These are phyloP conservation scores for Nesoenas mayeri DNA, from an alignment of 2,113 vertebrate genomes.

Conservation along the genomic window DNA sequence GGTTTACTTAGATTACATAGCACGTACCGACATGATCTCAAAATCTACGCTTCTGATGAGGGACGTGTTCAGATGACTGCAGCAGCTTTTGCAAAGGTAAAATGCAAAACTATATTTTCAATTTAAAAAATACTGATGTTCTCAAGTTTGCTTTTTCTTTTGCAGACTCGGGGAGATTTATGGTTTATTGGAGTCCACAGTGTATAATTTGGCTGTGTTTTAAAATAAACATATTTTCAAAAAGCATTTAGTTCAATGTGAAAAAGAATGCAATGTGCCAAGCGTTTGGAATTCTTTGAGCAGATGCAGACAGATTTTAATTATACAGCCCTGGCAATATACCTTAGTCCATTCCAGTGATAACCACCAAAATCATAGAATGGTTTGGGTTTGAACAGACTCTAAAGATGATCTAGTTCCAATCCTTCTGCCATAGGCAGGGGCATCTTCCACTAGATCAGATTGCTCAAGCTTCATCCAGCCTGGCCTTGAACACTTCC, in stretches of 20 bases:
- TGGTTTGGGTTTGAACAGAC: background rate
- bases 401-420: background rate
- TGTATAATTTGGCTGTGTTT: background rate
- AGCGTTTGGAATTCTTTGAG: background rate
- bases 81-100: conserved; percentile 90
- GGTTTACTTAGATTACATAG: conserved; percentile 88
- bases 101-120: background rate
- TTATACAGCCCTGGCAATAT: background rate
- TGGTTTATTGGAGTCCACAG: background rate
- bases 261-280: background rate
- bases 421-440: background rate
- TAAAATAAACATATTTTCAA: background rate
- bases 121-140: background rate
- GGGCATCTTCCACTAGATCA: background rate
- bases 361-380: background rate
- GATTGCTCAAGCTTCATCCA: background rate
- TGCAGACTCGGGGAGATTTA: background rate
- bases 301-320: background rate
- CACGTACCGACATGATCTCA: conserved; percentile 89
- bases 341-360: background rate
- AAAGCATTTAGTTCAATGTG: background rate
- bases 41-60: conserved; percentile 91
- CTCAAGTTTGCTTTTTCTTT: background rate
- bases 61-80: conserved; percentile 92
- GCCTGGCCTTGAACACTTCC: background rate